Evolutionary conservation across 2,113 vertebrate genomes (phyloP).

Genomic region (Etheostoma cragini): DNA sequence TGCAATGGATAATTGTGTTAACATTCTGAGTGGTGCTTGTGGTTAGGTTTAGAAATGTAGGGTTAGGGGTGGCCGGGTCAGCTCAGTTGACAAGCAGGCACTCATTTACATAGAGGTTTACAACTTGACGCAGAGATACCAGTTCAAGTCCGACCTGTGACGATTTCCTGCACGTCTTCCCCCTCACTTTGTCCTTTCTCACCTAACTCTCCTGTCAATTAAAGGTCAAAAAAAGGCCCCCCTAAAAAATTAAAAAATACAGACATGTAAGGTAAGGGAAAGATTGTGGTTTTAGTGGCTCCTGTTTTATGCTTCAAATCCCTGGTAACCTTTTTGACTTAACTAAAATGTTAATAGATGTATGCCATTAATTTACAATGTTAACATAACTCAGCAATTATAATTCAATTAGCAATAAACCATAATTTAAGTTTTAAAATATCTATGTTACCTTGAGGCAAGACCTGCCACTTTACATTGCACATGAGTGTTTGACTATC

Average conservation of each 20-base stretch:
- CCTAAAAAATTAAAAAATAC: no score
- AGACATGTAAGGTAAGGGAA: not conserved
- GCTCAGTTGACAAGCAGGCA: no score
- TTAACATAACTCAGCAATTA: not conserved
- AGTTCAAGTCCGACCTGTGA: no score
- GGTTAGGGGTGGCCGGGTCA: not conserved
- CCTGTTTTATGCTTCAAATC: no score
- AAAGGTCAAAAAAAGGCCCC: no score
- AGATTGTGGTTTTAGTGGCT: not conserved
- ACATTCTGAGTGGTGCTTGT: not conserved
- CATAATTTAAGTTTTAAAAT: not conserved
- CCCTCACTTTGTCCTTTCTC: no score
- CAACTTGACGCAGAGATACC: no score
- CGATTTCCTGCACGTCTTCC: no score
- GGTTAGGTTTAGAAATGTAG: not conserved
- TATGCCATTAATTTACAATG: not conserved
- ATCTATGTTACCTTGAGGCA: not conserved
- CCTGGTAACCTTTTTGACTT: not conserved
- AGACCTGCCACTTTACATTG: not conserved
- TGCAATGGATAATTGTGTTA: no score
- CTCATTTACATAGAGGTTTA: no score
- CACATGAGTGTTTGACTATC: not conserved
- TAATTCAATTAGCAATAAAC: not conserved
- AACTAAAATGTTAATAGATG: not conserved
- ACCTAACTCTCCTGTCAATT: no score